Base-by-base conservation (phyloP, 2,888 invertebrate species). In the Geophilus truncorum region DNA sequence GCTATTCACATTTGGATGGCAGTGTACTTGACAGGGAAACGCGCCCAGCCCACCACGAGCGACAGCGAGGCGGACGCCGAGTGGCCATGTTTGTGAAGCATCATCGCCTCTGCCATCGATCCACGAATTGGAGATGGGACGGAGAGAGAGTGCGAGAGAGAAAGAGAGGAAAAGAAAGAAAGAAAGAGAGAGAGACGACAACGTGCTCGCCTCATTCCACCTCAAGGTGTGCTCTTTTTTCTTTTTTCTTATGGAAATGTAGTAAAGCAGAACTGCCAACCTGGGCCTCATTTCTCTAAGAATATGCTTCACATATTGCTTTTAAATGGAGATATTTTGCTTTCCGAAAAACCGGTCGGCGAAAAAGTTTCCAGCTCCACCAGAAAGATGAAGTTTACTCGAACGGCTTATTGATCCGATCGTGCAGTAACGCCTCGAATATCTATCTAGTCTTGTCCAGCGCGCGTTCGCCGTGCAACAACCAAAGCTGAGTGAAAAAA, bases 71-170 rank as follows among this genome's bases (percentile, higher is more conserved):
- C 70, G 36, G 32, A 32, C 77, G 36, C 21, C 77, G 77, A 77
- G 77, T 77, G 77, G 77, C 77, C 77, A 77, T 77, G 77, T 77
- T 77, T 77, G 77, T 77, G 77, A 77, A 77, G 77, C 77, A 34
- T 77, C 77, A 77, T 77, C 77, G 36, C 77, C 77, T 77, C 77
- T 36, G 77, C 36, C 36, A 77, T 77, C 77, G 77, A 77, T 77
- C 77, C 77, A 32, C 36, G 77, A 77, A 77, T 34, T 32, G 36
- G 77, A 32, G 77, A 77, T 32, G 36, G 77, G 36, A 32, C n/a
- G n/a, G n/a, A n/a, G n/a, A n/a, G n/a, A n/a, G n/a, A n/a, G n/a
- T n/a, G n/a, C n/a, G n/a, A 28, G 25, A 30, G 28, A 76, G 76
- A 76, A 15, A 30, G 30, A 76, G 30, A 70, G 70, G 21, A 21